phyloP scores from a whole-genome alignment of 2,113 vertebrate genomes.

The Anguilla rostrata region DNA sequence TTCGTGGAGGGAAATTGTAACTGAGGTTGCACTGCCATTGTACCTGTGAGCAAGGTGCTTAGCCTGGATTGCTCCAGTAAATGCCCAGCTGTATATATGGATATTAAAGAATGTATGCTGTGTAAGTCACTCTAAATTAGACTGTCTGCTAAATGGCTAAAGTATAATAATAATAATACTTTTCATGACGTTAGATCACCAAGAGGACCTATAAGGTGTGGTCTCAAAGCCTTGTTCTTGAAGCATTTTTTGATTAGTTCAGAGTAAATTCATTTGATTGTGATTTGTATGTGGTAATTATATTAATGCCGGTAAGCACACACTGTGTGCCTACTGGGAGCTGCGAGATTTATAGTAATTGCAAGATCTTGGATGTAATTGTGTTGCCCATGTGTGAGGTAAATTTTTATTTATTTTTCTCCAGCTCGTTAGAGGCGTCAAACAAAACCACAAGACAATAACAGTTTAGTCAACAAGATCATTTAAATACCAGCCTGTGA shows the following conservation, averaged over 20 bases:
- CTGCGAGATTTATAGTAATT: background rate
- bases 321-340: too few relatives aligned
- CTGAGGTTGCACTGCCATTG: too few relatives aligned
- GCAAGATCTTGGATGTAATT: background rate
- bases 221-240: too few relatives aligned
- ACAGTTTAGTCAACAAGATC: background rate
- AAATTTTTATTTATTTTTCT: background rate
- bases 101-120: too few relatives aligned
- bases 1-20: too few relatives aligned
- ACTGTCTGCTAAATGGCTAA: background rate
- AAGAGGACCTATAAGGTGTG: too few relatives aligned
- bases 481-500: background rate
- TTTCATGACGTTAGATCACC: too few relatives aligned
- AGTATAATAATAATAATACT: background rate
- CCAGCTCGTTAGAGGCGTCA: background rate
- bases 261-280: too few relatives aligned
- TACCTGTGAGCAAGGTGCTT: background rate
- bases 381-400: background rate
- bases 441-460: background rate
- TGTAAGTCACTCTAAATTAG: background rate
- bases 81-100: background rate
- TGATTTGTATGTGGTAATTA: too few relatives aligned
- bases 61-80: background rate
- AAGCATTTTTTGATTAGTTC: too few relatives aligned
- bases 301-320: too few relatives aligned